Evolutionary conservation across 2,113 vertebrate species (phyloP).

Genomic region (Benitochromis conjunctus): DNA sequence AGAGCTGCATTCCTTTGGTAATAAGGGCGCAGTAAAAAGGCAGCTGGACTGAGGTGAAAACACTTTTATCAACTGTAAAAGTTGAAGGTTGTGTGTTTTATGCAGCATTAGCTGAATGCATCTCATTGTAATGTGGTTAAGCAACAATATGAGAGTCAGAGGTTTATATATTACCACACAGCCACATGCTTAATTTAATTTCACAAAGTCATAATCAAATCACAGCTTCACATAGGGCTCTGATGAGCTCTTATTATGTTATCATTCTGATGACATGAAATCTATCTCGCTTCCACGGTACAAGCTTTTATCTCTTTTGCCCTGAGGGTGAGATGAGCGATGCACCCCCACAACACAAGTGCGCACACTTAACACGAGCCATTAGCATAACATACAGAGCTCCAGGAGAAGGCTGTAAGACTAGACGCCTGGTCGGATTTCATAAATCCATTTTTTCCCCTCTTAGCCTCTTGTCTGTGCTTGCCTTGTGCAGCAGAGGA

Average conservation of each 20-base stretch:
- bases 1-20: not conserved
- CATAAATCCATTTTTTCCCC: conserved; percentile 53
- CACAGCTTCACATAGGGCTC: not conserved
- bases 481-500: conserved; percentile 34
- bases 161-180: not conserved
- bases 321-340: conserved; percentile 10
- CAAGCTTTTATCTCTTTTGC: not conserved
- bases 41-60: not conserved
- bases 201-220: not conserved
- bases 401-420: conserved; percentile 7
- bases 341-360: not conserved
- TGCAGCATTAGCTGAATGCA: not conserved
- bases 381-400: not conserved
- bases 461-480: conserved; percentile 47
- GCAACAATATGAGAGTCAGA: not conserved
- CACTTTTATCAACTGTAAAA: not conserved
- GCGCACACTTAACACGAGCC: not conserved
- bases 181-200: not conserved
- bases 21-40: not conserved
- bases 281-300: not conserved
- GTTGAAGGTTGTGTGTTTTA: not conserved
- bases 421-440: conserved; percentile 56
- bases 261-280: not conserved
- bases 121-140: not conserved
- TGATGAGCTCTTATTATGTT: not conserved